phyloP scores from a whole-genome alignment of 2,797 vertebrate species.

The Peromyscus melanophrys region DNA sequence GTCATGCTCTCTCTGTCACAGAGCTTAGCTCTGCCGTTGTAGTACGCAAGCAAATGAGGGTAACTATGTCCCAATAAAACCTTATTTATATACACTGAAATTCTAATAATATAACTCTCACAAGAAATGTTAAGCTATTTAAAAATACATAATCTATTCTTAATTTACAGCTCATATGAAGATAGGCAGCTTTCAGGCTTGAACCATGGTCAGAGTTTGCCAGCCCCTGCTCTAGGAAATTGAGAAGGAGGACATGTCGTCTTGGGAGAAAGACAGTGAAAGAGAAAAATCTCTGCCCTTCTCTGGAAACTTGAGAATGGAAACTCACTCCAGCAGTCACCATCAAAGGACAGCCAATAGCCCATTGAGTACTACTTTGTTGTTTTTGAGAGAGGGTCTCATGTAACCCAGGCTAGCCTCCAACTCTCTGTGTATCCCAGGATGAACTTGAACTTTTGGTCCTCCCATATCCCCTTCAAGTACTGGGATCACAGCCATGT shows the following conservation, averaged over 20 bases:
- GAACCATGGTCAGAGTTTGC: background rate
- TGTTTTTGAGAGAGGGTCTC: background rate
- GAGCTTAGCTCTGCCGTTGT: background rate
- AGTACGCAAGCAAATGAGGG: background rate
- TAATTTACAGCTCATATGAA: background rate
- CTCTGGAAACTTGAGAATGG: background rate
- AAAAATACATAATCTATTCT: constrained; percentile 27
- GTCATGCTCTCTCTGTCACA: background rate
- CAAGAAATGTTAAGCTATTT: constrained; percentile 19
- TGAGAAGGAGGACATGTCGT: background rate
- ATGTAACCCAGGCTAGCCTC: background rate
- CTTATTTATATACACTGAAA: constrained; percentile 6
- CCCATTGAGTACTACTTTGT: background rate
- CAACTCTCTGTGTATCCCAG: background rate
- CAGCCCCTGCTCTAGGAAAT: constrained; percentile 11
- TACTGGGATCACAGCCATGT: background rate
- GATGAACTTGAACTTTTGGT: background rate
- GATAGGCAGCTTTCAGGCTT: background rate
- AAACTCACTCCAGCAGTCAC: background rate
- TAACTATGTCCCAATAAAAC: background rate
- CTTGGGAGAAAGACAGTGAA: background rate
- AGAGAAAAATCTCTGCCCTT: background rate
- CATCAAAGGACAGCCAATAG: background rate
- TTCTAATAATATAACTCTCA: constrained; percentile 4
- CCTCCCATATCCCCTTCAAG: background rate